Evolutionary conservation across 2,113 vertebrate genomes (phyloP), one percentile per base, ranked within the genome.

Genomic region (Pterocles orientalis): DNA sequence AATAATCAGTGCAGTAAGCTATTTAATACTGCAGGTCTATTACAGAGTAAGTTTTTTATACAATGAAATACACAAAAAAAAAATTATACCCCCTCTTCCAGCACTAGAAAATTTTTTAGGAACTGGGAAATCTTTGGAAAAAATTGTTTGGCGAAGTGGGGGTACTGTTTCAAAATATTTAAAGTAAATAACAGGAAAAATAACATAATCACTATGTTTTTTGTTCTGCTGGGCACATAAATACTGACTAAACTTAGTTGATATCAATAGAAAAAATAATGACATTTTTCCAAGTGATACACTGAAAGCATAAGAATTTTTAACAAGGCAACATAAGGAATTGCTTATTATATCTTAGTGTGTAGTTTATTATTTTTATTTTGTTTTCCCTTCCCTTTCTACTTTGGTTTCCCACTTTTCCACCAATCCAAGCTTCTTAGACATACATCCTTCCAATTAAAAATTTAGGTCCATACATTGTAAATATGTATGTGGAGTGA

Each of bases 21-120:
- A 97, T 98, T 98, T 98, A 97, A 95, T 88, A 97, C 91, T 86
- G 96, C 10, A 45, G 78, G 97, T 97, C 96, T 97, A 93, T 94
- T 93, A 97, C 90, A 75, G 89, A 98, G 72, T 56, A 95, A 50
- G 39, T 69, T 88, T 94, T 93, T 90, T 70, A 41, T 41, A 70
- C 48, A 79, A 95, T 64, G 34, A 97, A 82, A 58, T 43, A 93
- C 41, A 90, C n/a, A 94, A 84, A 73, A 54, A 83, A 10, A 60
- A 90, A 94, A 91, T 60, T 16, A 89, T 24, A 58, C 18, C 39
- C 71, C 33, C 28, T 66, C n/a, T 72, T 77, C 16, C 28, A 28
- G 8, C 15, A 39, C 88, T 54, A n/a, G 72, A 92, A 92, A 82
- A 61, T 86, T 97, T 93, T 62, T 70, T 61, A 56, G 31, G 7